Conservation (phyloP, 1,140 invertebrate genomes). For the Rhagoletis pomonella region DNA sequence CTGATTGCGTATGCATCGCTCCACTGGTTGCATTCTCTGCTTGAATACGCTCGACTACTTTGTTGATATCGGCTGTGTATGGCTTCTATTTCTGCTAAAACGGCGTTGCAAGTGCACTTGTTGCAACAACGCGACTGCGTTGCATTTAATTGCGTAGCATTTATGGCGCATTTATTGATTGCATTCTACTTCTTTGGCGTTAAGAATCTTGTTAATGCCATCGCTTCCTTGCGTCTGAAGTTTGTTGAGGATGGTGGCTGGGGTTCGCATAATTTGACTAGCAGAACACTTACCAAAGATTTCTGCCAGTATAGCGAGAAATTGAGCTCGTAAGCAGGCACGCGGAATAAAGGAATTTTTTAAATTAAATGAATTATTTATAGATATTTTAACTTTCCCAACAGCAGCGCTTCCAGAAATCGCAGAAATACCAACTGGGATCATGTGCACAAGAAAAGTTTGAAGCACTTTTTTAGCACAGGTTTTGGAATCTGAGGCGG, state of each 20-base stretch:
- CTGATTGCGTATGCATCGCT: conserved; percentile 42
- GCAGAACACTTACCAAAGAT: not conserved
- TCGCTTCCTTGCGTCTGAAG: conserved; percentile 10
- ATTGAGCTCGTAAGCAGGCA: too few relatives aligned
- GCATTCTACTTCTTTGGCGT: conserved; percentile 37
- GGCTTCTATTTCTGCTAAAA: not conserved
- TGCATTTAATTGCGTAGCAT: conserved; percentile 21
- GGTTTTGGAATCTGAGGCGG: too few relatives aligned
- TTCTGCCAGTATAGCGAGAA: too few relatives aligned
- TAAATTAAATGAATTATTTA: too few relatives aligned
- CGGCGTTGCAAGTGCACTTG: conserved; percentile 32
- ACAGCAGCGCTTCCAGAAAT: too few relatives aligned
- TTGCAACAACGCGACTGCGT: conserved; percentile 22
- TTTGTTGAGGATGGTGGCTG: not conserved
- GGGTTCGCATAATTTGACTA: not conserved
- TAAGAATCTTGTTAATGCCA: conserved; percentile 26
- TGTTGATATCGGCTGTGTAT: not conserved
- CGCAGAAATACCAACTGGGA: too few relatives aligned
- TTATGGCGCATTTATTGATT: conserved; percentile 8
- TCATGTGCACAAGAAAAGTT: too few relatives aligned
- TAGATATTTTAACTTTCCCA: too few relatives aligned
- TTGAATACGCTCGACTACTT: not conserved
- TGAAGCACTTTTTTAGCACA: too few relatives aligned
- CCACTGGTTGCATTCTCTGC: conserved; percentile 29
- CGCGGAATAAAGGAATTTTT: too few relatives aligned